phyloP scores from a whole-genome alignment of 23 tunicate species.

The Botrylloides violaceus region DNA sequence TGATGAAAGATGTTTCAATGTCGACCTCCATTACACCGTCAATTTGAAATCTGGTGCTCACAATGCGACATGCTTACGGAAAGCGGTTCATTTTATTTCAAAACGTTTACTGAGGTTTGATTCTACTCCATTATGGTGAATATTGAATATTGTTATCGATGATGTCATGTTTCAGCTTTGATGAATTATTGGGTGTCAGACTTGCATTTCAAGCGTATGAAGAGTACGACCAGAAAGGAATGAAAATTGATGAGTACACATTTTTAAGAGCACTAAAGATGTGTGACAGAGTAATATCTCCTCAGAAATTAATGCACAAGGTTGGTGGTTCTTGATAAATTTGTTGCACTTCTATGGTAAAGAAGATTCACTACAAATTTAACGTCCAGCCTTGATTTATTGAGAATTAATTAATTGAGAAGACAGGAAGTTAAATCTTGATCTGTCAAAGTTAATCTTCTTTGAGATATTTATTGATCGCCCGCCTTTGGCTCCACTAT shows the following conservation, averaged over 20 bases:
- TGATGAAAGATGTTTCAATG: slow-evolving; percentile 49
- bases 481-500: no score
- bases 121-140: background rate
- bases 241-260: slow-evolving; percentile 35
- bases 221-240: slow-evolving; percentile 74
- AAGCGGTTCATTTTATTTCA: slow-evolving; percentile 27
- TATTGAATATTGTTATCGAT: background rate
- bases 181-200: slow-evolving; percentile 47
- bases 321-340: no score
- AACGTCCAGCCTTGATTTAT: no score
- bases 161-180: slow-evolving; percentile 27
- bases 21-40: slow-evolving; percentile 60
- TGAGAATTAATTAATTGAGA: no score
- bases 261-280: slow-evolving; percentile 53
- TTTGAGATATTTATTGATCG: no score
- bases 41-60: slow-evolving; percentile 66
- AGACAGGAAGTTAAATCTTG: background rate
- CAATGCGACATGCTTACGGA: slow-evolving; percentile 39
- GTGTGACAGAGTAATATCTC: slow-evolving; percentile 56
- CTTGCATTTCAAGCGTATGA: slow-evolving; percentile 64
- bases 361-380: no score
- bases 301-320: slow-evolving; percentile 54
- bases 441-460: background rate
- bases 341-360: no score
- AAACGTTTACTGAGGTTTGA: slow-evolving; percentile 23